Evolutionary conservation across 1,140 invertebrate species (phyloP).

Genomic region (Brachionus angularis): DNA sequence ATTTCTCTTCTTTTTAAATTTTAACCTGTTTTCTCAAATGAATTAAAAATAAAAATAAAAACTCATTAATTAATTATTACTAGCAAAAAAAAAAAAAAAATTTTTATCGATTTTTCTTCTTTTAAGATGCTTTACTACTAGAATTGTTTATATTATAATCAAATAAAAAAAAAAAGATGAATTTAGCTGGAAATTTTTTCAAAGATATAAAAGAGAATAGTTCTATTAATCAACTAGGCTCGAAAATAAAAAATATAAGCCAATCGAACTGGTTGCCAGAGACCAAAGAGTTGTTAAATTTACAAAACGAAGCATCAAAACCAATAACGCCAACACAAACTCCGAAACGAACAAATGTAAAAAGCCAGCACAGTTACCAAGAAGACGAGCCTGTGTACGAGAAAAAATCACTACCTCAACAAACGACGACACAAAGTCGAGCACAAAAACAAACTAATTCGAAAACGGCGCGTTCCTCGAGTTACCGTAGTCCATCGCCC

Average conservation of each 20-base stretch:
- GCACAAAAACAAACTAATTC: neutral
- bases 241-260: conserved; percentile 29
- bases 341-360: neutral
- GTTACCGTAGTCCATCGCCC: conserved; percentile 20
- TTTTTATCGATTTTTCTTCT: too few species aligned
- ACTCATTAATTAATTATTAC: too few species aligned
- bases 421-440: neutral
- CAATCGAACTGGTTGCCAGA: conserved; percentile 33
- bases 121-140: too few species aligned
- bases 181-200: conserved; percentile 16
- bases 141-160: too few species aligned
- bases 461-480: neutral
- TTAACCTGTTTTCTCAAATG: too few species aligned
- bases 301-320: neutral
- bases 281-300: conserved; percentile 5
- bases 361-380: neutral
- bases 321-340: neutral
- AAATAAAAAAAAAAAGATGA: neutral
- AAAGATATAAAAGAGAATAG: conserved; percentile 34
- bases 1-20: too few species aligned
- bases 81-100: too few species aligned
- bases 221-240: conserved; percentile 26
- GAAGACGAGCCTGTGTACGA: conserved; percentile 25
- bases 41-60: too few species aligned
- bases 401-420: conserved; percentile 31